phyloP scores from a whole-genome alignment of 2,113 vertebrate species.

The Vimba vimba region DNA sequence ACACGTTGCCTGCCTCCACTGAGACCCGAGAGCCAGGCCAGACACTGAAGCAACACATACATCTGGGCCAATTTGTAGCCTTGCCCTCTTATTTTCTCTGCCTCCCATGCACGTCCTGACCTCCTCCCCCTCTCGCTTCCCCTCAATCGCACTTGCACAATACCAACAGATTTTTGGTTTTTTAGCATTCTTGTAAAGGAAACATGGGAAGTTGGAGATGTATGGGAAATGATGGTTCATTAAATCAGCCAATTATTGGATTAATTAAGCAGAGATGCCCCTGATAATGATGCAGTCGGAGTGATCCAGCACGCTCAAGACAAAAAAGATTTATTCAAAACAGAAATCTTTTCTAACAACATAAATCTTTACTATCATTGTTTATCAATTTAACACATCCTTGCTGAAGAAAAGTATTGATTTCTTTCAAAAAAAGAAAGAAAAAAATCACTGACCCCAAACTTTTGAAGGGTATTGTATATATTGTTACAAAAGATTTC shows the following conservation, averaged over 20 bases:
- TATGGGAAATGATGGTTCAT: constrained; percentile 43
- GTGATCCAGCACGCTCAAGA: not conserved
- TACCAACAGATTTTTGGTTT: not conserved
- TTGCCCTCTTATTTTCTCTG: constrained; percentile 35
- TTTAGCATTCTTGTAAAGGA: not conserved
- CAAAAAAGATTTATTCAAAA: too few species aligned
- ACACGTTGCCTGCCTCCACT: constrained; percentile 30
- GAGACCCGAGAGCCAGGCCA: constrained; percentile 17
- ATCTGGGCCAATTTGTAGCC: constrained; percentile 39
- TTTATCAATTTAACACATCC: too few species aligned
- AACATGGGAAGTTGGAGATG: constrained; percentile 38
- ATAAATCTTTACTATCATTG: too few species aligned
- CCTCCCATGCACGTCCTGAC: not conserved
- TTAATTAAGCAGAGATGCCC: constrained; percentile 35
- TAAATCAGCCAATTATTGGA: constrained; percentile 9
- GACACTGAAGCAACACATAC: constrained; percentile 25
- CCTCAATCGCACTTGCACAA: not conserved
- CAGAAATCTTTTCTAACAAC: too few species aligned
- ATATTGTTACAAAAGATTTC: too few species aligned
- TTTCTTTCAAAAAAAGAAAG: too few species aligned
- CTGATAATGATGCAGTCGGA: not conserved
- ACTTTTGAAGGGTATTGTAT: too few species aligned
- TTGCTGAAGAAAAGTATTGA: too few species aligned
- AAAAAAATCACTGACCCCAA: too few species aligned
- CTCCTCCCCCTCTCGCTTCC: not conserved